Conservation (phyloP, 2,113 vertebrate genomes). For the Pangasianodon gigas region DNA sequence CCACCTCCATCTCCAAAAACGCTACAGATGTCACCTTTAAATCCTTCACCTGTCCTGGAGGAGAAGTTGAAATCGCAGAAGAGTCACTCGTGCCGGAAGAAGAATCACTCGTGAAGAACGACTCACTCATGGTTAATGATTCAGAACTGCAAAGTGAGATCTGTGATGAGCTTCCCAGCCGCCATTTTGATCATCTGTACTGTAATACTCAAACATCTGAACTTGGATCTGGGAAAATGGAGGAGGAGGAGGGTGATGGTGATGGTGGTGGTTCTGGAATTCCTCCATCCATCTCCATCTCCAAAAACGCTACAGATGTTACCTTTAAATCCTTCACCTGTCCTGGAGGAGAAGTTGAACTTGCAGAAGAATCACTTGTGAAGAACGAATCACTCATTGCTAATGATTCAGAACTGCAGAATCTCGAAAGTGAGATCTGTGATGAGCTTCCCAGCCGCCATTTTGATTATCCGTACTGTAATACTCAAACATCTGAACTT, state of each 20-base stretch:
- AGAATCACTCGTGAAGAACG: background rate
- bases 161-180: background rate
- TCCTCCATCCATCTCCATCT: background rate
- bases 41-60: constrained; percentile 44
- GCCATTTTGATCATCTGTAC: constrained; percentile 35
- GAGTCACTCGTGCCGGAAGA: background rate
- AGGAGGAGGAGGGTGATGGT: background rate
- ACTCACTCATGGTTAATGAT: background rate
- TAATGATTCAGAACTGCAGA: background rate
- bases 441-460: background rate
- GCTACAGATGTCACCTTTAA: constrained; percentile 40
- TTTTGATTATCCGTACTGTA: constrained; percentile 38
- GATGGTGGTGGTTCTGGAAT: background rate
- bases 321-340: constrained; percentile 45
- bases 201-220: constrained; percentile 4
- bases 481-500: background rate
- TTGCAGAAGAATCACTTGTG: background rate
- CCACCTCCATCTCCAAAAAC: background rate
- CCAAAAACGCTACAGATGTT: constrained; percentile 13
- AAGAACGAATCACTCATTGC: constrained; percentile 16
- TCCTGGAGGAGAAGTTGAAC: constrained; percentile 40
- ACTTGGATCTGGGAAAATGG: background rate
- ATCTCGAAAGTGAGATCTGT: background rate
- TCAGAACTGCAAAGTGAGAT: background rate
- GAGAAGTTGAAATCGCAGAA: constrained; percentile 31